A percentile compares a stretch with the other conserved stretches of the same genome.
These are phyloP conservation scores for Microcebus lehilahytsara DNA, from an alignment of 2,113 vertebrate genomes.

Conservation along the genomic window DNA sequence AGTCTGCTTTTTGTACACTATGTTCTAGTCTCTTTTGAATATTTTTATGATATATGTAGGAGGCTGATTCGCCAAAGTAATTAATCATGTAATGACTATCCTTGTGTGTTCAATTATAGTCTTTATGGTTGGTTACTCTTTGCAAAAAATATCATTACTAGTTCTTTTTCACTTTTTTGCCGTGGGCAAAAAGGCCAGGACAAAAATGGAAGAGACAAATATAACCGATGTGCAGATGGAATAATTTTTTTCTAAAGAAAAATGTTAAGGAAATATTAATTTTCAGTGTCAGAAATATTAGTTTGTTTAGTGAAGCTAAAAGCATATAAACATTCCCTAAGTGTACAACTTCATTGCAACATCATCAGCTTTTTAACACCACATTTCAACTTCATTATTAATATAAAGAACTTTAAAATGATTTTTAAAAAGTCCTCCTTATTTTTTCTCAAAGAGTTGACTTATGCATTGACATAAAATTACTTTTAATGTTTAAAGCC, in stretches of 20 bases:
- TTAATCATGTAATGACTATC: constrained; percentile 88
- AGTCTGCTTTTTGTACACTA: background rate
- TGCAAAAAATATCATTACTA: constrained; percentile 82
- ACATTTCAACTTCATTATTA: constrained; percentile 22
- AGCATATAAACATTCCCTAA: constrained; percentile 72
- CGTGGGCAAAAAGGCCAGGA: constrained; percentile 73
- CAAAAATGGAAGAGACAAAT: constrained; percentile 71
- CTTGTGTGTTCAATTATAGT: constrained; percentile 86
- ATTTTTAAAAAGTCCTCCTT: constrained; percentile 4
- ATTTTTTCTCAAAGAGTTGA: constrained; percentile 3
- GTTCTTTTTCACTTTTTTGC: constrained; percentile 74
- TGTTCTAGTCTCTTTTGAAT: constrained; percentile 56
- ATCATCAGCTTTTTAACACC: background rate
- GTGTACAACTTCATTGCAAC: constrained; percentile 16
- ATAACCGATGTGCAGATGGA: constrained; percentile 71
- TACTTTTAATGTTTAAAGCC: background rate
- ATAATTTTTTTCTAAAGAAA: constrained; percentile 59
- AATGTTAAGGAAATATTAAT: constrained; percentile 69
- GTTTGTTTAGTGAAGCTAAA: constrained; percentile 80
- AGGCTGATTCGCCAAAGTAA: constrained; percentile 83
- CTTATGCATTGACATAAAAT: background rate
- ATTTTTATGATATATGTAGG: constrained; percentile 81
- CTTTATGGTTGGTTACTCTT: constrained; percentile 86
- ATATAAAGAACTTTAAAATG: constrained; percentile 1
- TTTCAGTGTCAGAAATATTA: constrained; percentile 80